Conservation (phyloP, 2,888 invertebrate genomes). For the Eupithecia inturbata region DNA sequence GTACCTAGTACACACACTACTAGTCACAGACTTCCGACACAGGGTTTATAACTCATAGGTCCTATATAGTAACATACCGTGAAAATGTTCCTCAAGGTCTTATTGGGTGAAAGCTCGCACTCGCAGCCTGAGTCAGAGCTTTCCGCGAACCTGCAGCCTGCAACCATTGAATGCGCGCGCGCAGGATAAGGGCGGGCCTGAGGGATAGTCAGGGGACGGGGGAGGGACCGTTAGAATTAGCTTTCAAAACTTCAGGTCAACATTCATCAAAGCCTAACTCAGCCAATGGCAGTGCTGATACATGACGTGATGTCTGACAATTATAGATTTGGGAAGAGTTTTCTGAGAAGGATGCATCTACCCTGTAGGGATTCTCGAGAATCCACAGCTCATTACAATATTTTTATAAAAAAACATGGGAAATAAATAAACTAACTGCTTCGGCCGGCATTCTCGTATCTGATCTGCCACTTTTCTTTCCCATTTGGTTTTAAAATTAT, state of each 20-base stretch:
- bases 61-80: background rate
- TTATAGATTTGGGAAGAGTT: constrained; percentile 26
- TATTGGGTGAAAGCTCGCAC: constrained; percentile 23
- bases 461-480: no score
- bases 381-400: constrained; percentile 7
- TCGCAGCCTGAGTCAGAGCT: constrained; percentile 14
- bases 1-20: no score
- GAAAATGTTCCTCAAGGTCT: constrained; percentile 4
- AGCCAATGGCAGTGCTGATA: constrained; percentile 12
- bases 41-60: background rate
- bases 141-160: constrained; percentile 21
- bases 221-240: background rate
- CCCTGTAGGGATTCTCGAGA: constrained; percentile 19
- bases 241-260: background rate
- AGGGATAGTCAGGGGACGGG: background rate
- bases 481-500: background rate
- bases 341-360: constrained; percentile 30
- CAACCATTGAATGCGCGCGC: background rate
- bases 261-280: background rate
- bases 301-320: constrained; percentile 17
- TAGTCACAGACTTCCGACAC: no score
- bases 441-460: background rate
- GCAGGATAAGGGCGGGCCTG: constrained; percentile 1
- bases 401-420: constrained; percentile 3
- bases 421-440: background rate